Conservation (phyloP, 2,113 vertebrate species). For the Silurus glanis region DNA sequence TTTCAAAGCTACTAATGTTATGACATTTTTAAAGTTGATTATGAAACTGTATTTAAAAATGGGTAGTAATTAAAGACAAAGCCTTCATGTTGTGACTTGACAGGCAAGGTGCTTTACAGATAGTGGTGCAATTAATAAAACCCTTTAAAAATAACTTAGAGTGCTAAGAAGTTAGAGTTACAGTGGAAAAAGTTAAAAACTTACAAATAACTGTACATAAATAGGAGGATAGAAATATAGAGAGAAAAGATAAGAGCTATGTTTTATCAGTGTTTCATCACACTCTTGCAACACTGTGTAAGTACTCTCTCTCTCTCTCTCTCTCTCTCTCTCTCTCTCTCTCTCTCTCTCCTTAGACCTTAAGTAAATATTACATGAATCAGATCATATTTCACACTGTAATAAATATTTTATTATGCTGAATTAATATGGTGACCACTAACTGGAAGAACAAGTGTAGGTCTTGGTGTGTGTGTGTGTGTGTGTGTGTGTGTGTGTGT, state of each 20-base stretch:
- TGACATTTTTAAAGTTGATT: not conserved
- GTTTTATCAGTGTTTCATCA: constrained; percentile 17
- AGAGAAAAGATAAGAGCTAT: not conserved
- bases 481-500: constrained; percentile 32
- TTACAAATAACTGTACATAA: constrained; percentile 15
- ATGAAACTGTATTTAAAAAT: not conserved
- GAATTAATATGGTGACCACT: constrained; percentile 47
- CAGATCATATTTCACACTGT: constrained; percentile 47
- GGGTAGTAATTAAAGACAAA: not conserved
- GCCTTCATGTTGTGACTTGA: constrained; percentile 14
- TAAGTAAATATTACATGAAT: constrained; percentile 54
- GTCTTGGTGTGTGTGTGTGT: constrained; percentile 35
- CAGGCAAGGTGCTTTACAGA: constrained; percentile 1
- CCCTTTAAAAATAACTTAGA: not conserved
- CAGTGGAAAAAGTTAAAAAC: not conserved
- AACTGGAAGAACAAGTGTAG: constrained; percentile 45
- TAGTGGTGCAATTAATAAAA: constrained; percentile 17
- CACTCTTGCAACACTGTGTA: constrained; percentile 10
- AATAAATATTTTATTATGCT: constrained; percentile 46
- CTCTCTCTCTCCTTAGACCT: constrained; percentile 27
- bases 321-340: constrained; percentile 25
- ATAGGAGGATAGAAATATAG: not conserved
- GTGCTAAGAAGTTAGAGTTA: not conserved
- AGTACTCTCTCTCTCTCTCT: constrained; percentile 21
- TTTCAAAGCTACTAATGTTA: not conserved